Percentiles rank a stretch among this genome's conserved stretches.
These are phyloP conservation scores for Picathartes gymnocephalus DNA, from an alignment of 2,113 vertebrate genomes.

Conservation along the genomic window DNA sequence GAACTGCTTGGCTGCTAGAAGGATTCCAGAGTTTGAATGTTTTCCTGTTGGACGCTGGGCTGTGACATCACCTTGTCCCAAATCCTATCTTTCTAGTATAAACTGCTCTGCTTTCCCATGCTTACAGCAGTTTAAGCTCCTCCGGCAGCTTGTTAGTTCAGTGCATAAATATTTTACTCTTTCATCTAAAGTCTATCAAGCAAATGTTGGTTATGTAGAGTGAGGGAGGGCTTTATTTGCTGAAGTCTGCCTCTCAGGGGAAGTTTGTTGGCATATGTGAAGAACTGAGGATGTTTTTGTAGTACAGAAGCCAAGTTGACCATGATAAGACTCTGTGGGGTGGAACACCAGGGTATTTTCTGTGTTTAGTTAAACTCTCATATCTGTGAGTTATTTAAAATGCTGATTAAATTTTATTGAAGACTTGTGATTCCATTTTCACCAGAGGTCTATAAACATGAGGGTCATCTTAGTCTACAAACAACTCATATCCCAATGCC, in stretches of 20 bases:
- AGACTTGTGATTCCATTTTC: conserved; percentile 9
- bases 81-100: not conserved
- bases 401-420: conserved; percentile 17
- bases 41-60: not conserved
- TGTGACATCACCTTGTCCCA: not conserved
- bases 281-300: conserved; percentile 46
- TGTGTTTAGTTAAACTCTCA: conserved; percentile 43
- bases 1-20: conserved; percentile 4
- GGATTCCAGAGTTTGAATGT: not conserved
- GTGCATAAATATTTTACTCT: not conserved
- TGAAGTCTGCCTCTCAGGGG: not conserved
- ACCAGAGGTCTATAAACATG: not conserved
- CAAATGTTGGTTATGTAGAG: not conserved
- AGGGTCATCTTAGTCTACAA: not conserved
- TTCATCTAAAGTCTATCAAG: not conserved
- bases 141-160: not conserved
- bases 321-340: not conserved
- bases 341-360: conserved; percentile 16
- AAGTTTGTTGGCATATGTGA: conserved; percentile 13
- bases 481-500: not conserved
- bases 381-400: conserved; percentile 35
- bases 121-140: not conserved
- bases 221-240: not conserved
- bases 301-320: not conserved
- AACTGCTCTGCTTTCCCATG: not conserved